Evolutionary conservation across 2,888 invertebrate genomes (phyloP).

Genomic region (Athalia cordata): DNA sequence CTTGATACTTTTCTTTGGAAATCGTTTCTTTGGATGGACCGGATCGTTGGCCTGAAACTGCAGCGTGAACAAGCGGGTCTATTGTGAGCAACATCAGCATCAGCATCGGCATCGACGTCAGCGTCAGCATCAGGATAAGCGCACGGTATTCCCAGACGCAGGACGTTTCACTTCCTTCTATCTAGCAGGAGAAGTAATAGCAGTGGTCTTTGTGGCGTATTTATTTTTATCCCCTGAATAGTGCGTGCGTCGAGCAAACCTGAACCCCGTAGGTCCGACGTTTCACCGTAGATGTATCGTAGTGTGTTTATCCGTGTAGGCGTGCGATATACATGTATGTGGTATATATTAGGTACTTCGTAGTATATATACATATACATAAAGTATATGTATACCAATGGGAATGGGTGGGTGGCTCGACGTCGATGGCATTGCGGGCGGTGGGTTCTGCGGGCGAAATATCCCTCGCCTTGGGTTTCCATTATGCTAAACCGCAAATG

Average conservation of each 20-base stretch:
- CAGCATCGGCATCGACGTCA: too few species aligned
- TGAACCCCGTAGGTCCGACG: conserved; percentile 44
- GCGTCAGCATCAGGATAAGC: too few species aligned
- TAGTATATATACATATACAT: too few species aligned
- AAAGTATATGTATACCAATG: not conserved
- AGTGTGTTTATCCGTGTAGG: too few species aligned
- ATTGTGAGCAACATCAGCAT: too few species aligned
- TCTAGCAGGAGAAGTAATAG: not conserved
- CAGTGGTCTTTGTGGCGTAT: conserved; percentile 51
- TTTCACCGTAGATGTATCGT: not conserved
- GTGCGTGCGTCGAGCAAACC: conserved; percentile 53
- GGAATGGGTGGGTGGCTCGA: not conserved
- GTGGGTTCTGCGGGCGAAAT: conserved; percentile 43
- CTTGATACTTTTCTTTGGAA: too few species aligned
- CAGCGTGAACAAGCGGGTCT: too few species aligned
- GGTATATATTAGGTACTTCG: too few species aligned
- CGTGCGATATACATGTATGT: too few species aligned
- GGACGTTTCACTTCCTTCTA: conserved; percentile 19
- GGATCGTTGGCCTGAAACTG: too few species aligned
- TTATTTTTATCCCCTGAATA: conserved; percentile 59
- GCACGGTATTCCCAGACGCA: not conserved
- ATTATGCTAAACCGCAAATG: conserved; percentile 74
- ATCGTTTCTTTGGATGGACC: too few species aligned
- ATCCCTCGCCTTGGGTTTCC: conserved; percentile 69
- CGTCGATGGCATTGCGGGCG: conserved; percentile 22